Evolutionary conservation across 2,797 vertebrate species (phyloP), one percentile per base, ranked within the genome.

Genomic region (Siniperca obscura): DNA sequence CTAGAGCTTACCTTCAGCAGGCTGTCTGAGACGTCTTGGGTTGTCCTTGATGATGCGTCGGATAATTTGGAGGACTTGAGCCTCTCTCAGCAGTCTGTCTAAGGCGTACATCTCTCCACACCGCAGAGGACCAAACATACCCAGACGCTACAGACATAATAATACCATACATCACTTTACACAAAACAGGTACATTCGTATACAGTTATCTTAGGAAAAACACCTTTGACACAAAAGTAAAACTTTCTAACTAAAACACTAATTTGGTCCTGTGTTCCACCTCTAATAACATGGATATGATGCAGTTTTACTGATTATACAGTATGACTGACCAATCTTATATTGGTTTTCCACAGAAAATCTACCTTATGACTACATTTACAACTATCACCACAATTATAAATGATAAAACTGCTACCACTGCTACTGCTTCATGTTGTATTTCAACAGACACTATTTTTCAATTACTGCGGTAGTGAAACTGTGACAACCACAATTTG

Each of bases 91-190:
- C 87, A 99, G 95, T 81, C 95, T 92, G 93, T 99, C 98, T 84
- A 99, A 94, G 27, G 98, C 98, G 0, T 97, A 98, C 93, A 98
- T 98, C 94, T 99, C 98, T 76, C 93, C 96, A 89, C 98, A 99
- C 27, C 97, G 96, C 86, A 99, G 93, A 7, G 98, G 98, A n/a
- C 98, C 98, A 0, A 97, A 99, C 34, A 95, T 98, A 65, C 98
- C 98, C 91, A 99, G 92, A 84, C 96, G 95, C 98, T 99, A 86
- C 12, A 78, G 12, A 83, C 16, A 83, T 0, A 53, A 68, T 1
- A 12, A 69, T 2, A 9, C 2, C 59, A 59, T 3, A 52, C 2
- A 13, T 85, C 13, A 83, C 9, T 40, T 53, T 4, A 62, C 34
- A 57, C 38, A 52, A 22, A 66, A 7, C 55, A 71, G 30, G 1